Base-by-base conservation (phyloP, 2,888 invertebrate species). In the Crematogaster levior region DNA sequence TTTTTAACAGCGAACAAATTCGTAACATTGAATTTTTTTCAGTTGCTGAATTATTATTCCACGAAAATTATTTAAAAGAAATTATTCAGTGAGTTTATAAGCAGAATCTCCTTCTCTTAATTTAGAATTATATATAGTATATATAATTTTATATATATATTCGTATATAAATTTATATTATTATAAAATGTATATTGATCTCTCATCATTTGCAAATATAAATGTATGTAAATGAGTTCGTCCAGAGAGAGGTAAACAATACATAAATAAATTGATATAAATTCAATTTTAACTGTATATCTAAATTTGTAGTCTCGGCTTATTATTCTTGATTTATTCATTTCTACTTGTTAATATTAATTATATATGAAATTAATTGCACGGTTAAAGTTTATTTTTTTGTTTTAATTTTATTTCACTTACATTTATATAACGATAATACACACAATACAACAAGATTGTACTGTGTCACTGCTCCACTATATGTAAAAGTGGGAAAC, bases 271-370 rank as follows among this genome's bases (percentile, higher is more conserved):
- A 77, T 77, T 77, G 30, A 18, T 43, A 53, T 66, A 66, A 77
- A 77, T 77, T 77, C 40, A 66, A 66, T 77, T 77, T 77, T 56
- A 66, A 21, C 21, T 18, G 30, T 21, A 18, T 43, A 15, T 66
- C 21, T 53, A 56, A 66, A 77, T 65, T 77, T 77, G 53, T 30
- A 66, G 40, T 61, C 53, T 24, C 40, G n/a, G 27, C n/a, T 77
- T 66, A 56, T 61, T 48, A 74, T 65, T 27, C 10, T 27, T 53
- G 27, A 21, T 65, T 66, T 56, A 77, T 77, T 66, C 30, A 66
- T 77, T 77, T 15, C 66, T 68, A 79, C 15, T 9, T 24, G 34
- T 79, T 68, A 79, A 77, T 77, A 65, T 77, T 66, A 65, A 27
- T 51, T 65, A 51, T 51, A 65, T 18, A 15, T 30, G 7, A 58